These are phyloP conservation scores for Monarcha castaneiventris DNA, from an alignment of 2,113 vertebrate species.

Conservation along the genomic window DNA sequence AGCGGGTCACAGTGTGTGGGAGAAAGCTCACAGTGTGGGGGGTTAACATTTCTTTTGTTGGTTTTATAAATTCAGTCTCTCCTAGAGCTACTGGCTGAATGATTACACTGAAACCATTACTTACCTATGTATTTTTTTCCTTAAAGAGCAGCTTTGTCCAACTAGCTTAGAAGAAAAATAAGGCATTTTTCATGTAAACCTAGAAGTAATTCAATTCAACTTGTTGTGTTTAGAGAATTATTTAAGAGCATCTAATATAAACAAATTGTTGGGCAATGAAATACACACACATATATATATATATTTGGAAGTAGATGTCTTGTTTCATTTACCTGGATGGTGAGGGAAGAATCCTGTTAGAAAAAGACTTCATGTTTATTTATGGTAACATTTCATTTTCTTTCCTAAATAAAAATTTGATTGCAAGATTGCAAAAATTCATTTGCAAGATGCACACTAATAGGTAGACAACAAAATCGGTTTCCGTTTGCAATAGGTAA, in stretches of 20 bases:
- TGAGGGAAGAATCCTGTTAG: not conserved
- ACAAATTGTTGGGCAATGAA: not conserved
- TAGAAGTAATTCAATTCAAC: not conserved
- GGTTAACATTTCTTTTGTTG: not conserved
- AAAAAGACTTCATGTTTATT: not conserved
- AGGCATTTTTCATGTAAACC: not conserved
- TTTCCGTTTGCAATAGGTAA: not conserved
- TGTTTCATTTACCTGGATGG: not conserved
- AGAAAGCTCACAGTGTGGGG: not conserved
- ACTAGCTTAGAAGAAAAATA: not conserved
- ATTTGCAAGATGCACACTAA: not conserved
- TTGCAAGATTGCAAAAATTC: not conserved
- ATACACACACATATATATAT: no score
- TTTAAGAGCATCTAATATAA: not conserved
- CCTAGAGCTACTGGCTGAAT: not conserved
- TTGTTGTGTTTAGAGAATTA: not conserved
- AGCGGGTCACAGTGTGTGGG: fast-evolving
- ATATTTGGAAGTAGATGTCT: not conserved
- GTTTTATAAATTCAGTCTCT: not conserved
- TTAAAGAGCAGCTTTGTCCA: not conserved
- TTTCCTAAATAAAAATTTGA: not conserved
- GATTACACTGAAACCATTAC: not conserved
- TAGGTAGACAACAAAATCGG: not conserved
- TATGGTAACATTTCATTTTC: not conserved
- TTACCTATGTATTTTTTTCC: not conserved